Conservation (phyloP, 1,140 invertebrate species). For the Theocolax elegans region DNA sequence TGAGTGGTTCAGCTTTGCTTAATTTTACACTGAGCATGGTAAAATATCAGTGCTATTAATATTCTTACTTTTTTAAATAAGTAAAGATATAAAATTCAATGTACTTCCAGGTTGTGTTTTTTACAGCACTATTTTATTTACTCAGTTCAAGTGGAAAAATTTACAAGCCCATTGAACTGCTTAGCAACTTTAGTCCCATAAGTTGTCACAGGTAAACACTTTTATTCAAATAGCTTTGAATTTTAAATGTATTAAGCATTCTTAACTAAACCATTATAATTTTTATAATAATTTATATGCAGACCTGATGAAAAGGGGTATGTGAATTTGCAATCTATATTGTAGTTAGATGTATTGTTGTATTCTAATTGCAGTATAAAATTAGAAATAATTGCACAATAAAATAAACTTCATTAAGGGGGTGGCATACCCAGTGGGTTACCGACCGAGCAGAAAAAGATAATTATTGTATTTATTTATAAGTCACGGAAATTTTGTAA, state of each 20-base stretch:
- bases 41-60: constrained; percentile 57
- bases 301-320: constrained; percentile 50
- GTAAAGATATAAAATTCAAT: constrained; percentile 44
- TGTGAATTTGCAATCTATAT: constrained; percentile 34
- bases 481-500: too few species aligned
- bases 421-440: too few species aligned
- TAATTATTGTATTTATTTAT: too few species aligned
- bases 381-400: neutral
- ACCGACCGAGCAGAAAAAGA: too few species aligned
- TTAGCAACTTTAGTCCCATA: constrained; percentile 79
- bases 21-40: constrained; percentile 94
- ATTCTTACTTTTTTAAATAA: neutral
- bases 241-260: constrained; percentile 32
- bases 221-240: constrained; percentile 21
- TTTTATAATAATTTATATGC: constrained; percentile 43
- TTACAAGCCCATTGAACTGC: constrained; percentile 91
- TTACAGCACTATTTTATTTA: constrained; percentile 96
- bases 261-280: constrained; percentile 14
- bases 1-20: constrained; percentile 91
- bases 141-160: constrained; percentile 87
- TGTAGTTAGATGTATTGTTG: constrained; percentile 20
- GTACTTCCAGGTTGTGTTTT: constrained; percentile 89
- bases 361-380: constrained; percentile 30
- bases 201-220: constrained; percentile 63
- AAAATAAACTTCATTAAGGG: too few species aligned